Evolutionary conservation across 2,113 vertebrate genomes (phyloP), one percentile per base, ranked within the genome.

Genomic region (Lasiurus borealis): DNA sequence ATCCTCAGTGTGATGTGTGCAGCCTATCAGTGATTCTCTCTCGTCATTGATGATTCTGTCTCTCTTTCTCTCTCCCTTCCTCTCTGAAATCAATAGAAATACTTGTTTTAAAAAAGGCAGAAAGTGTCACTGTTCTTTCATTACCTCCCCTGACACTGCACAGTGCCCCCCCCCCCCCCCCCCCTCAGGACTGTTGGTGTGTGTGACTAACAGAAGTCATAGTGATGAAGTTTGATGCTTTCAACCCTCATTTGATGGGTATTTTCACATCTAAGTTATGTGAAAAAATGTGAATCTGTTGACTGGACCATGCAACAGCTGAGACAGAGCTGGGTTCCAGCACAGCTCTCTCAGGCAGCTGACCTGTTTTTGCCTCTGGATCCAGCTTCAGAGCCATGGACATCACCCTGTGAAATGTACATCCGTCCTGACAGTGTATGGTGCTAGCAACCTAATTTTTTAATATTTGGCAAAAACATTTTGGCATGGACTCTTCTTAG

Each of bases 281-380:
- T 92, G 62, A 87, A 88, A 64, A 84, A 78, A 78, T 92, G 62
- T 86, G 54, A 84, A 86, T 89, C 71, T 90, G 6, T 80, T 54
- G 68, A 12, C 25, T 54, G 34, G 25, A 48, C 46, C 54, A 66
- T 59, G 36, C 66, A 73, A 1, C 85, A 68, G n/a, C 27, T 10
- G 48, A 90, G 87, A 52, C 19, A 34, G 6, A 48, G 14, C 85
- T 59, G 34, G 59, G 27, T 46, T 54, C 44, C 15, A 76, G 34
- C 21, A 4, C 10, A 62, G 59, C 59, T 62, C 59, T 11, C 3
- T 23, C 25, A 25, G 59, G 59, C 10, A 25, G 59, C 59, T 9
- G 10, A 25, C 59, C 9, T 62, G 59, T 12, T 62, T 10, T 23
- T 62, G 23, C 59, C 59, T 62, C 25, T 62, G 59, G 10, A 62